Conservation (phyloP, 2,888 invertebrate genomes). For the Beris morrisii region DNA sequence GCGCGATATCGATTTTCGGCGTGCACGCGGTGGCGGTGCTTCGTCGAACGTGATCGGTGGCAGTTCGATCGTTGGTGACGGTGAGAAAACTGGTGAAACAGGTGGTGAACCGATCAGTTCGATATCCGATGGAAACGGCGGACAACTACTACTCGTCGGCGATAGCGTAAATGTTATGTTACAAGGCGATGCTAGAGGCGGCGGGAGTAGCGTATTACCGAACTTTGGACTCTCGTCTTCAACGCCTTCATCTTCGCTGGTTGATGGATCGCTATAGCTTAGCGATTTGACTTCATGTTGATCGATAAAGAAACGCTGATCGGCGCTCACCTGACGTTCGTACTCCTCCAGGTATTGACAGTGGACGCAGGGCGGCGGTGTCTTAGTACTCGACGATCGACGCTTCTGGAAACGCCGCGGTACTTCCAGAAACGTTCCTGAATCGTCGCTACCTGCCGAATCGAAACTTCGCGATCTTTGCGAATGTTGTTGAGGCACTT, state of each 20-base stretch:
- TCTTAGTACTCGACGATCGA: slow-evolving; percentile 66
- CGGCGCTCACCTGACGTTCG: slow-evolving; percentile 60
- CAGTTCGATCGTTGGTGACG: slow-evolving; percentile 62
- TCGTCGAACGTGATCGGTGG: slow-evolving; percentile 59
- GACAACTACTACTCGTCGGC: slow-evolving; percentile 59
- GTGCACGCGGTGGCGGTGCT: slow-evolving; percentile 55
- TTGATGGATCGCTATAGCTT: slow-evolving; percentile 60
- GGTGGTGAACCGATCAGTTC: slow-evolving; percentile 50
- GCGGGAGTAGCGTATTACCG: slow-evolving; percentile 57
- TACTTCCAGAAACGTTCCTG: slow-evolving; percentile 63
- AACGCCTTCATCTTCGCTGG: slow-evolving; percentile 58
- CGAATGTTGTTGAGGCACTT: slow-evolving; percentile 68
- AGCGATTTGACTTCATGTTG: slow-evolving; percentile 53
- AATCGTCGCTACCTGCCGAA: slow-evolving; percentile 70
- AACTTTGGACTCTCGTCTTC: slow-evolving; percentile 52
- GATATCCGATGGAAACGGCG: slow-evolving; percentile 53
- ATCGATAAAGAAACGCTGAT: slow-evolving; percentile 52
- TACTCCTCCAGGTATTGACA: slow-evolving; percentile 78
- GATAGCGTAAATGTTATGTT: slow-evolving; percentile 66
- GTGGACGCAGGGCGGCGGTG: slow-evolving; percentile 72
- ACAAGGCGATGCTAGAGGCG: slow-evolving; percentile 58
- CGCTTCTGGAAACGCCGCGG: slow-evolving; percentile 65
- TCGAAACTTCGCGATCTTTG: slow-evolving; percentile 81
- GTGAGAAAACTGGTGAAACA: slow-evolving; percentile 53
- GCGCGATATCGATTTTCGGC: slow-evolving; percentile 75